Evolutionary conservation across 2,888 invertebrate species (phyloP), one percentile per base, ranked within the genome.

Genomic region (Busseola fusca): DNA sequence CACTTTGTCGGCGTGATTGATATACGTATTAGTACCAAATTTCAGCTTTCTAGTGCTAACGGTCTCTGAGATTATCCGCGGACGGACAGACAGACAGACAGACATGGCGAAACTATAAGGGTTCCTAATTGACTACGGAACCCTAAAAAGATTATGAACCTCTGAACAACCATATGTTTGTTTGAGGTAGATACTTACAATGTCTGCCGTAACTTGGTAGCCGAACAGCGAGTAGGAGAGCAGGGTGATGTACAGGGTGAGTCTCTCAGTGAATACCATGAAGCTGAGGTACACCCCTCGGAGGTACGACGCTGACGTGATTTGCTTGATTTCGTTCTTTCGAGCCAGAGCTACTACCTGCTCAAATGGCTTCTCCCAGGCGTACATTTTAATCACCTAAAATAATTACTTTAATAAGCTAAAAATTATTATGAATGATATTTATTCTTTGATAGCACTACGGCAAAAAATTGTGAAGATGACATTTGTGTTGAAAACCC

Each of bases 321-420:
- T 96, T 84, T 96, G 96, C 64, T 96, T 94, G 77, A 97, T 96
- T 86, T 97, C 97, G 85, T 96, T 97, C 94, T 96, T 96, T 87
- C 99, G 95, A 1, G 98, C 97, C 65, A 96, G 91, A 14, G 97
- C 97, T 4, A 99, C 97, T n/a, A 98, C 96, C 78, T 97, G 96
- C 75, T 98, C 97, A 89, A 99, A 99, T 0, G 98, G 98, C 84
- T 97, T 97, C 91, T 99, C 99, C 98, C 99, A 99, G 5, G 98
- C 98, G 90, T 99, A 99, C 98, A 99, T 99, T 96, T 99, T 99
- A 81, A 99, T 98, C 3, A 99, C 98, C 96, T 98, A 94, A 87
- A 96, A 83, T 48, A 75, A 58, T 21, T 30, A 10, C 16, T 42
- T 34, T 18, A 50, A 0, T n/a, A n/a, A 14, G 10, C 40, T 30